Percentiles rank a stretch among this genome's conserved stretches.
These are phyloP conservation scores for Rhipidura dahli DNA, from an alignment of 2,113 vertebrate genomes.

Conservation along the genomic window DNA sequence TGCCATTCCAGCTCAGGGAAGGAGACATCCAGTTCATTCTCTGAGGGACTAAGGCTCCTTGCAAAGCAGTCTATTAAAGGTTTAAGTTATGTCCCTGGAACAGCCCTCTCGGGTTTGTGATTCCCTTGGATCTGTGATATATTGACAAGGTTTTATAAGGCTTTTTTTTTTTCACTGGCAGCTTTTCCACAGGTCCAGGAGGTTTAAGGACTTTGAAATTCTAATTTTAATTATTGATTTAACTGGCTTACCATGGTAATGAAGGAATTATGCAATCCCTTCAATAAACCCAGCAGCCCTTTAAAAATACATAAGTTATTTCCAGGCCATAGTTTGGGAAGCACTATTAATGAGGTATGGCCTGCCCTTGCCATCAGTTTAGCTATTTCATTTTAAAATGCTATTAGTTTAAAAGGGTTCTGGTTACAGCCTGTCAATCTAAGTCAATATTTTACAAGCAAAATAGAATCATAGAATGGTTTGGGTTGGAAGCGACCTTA, in stretches of 20 bases:
- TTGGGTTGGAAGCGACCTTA: not conserved
- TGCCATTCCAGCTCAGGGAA: not conserved
- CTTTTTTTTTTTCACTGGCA: not conserved
- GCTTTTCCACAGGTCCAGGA: not conserved
- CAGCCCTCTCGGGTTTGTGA: not conserved
- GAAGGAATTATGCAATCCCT: slow-evolving; percentile 24
- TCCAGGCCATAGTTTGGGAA: not conserved
- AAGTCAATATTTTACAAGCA: not conserved
- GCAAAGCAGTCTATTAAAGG: not conserved
- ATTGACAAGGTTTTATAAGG: not conserved
- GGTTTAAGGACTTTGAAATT: not conserved
- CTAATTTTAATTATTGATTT: not conserved
- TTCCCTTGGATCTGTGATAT: not conserved
- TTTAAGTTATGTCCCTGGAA: not conserved
- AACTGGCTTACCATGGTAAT: not conserved
- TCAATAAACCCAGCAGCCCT: not conserved
- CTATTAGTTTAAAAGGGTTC: not conserved
- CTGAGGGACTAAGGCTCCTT: not conserved
- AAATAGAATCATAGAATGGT: not conserved
- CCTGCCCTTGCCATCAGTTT: not conserved
- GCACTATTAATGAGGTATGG: not conserved
- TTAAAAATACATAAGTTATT: slow-evolving; percentile 26
- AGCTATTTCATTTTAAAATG: not conserved
- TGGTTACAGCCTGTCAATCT: not conserved
- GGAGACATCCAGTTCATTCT: not conserved